Percentiles rank a stretch among this genome's conserved stretches.
phyloP scores from a whole-genome alignment of 2,113 vertebrate species.

The Promerops cafer region DNA sequence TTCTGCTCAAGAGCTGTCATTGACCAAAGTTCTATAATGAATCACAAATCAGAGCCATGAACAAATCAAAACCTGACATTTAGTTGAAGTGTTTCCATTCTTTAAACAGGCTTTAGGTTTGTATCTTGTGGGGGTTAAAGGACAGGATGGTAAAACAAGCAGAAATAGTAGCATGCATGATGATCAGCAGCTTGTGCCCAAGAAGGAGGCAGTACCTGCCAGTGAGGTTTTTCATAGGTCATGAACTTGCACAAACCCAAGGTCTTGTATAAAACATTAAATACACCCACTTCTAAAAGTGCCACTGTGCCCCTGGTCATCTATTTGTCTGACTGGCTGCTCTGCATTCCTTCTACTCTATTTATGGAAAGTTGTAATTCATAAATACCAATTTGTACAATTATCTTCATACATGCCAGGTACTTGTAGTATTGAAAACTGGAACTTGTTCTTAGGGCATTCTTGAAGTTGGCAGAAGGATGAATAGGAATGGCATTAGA shows the following conservation, averaged over 20 bases:
- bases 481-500: background rate
- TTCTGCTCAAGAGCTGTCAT: background rate
- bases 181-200: background rate
- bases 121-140: background rate
- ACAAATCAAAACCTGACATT: background rate
- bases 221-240: background rate
- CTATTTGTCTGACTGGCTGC: background rate
- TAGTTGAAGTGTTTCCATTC: background rate
- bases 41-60: background rate
- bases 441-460: background rate
- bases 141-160: background rate
- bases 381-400: background rate
- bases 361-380: constrained; percentile 13
- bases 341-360: background rate
- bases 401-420: background rate
- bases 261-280: background rate
- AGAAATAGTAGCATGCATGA: background rate
- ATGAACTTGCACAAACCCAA: background rate
- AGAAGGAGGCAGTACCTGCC: background rate
- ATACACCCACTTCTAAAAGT: background rate
- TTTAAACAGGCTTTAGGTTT: background rate
- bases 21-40: background rate
- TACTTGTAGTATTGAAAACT: background rate
- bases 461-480: background rate
- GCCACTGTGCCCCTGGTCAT: background rate